These are phyloP conservation scores for Melanotaenia parkinsoni DNA, from an alignment of 2,797 vertebrate species.

Conservation along the genomic window DNA sequence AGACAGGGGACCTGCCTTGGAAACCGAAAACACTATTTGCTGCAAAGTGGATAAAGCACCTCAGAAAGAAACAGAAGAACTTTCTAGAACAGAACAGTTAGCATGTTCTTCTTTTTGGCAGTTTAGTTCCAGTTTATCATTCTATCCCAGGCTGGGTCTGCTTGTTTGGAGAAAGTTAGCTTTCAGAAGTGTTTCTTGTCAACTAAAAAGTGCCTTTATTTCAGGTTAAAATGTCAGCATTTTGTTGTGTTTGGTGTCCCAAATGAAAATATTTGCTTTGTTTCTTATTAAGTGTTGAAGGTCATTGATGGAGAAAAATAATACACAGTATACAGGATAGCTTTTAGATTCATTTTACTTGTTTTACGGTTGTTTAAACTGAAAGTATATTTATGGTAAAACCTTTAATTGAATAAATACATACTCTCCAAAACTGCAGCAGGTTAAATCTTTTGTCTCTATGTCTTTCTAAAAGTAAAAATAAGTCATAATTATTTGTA, in stretches of 20 bases:
- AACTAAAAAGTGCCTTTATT: neutral
- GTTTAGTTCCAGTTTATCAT: neutral
- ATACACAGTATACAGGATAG: too few species aligned
- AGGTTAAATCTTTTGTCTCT: neutral
- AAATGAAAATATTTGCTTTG: too few species aligned
- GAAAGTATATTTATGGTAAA: neutral
- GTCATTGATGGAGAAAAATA: too few species aligned
- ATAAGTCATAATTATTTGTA: too few species aligned
- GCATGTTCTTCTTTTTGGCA: neutral
- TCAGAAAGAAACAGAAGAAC: conserved; percentile 4
- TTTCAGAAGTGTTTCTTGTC: neutral
- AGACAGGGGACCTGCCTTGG: conserved; percentile 22
- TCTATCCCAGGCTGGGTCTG: neutral
- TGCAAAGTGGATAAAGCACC: conserved; percentile 12
- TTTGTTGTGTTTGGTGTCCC: too few species aligned
- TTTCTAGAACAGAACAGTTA: neutral
- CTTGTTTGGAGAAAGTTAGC: too few species aligned
- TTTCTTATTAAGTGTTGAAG: too few species aligned
- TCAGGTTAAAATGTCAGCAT: too few species aligned
- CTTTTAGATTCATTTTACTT: too few species aligned
- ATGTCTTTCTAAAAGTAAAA: too few species aligned
- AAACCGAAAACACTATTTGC: conserved; percentile 28
- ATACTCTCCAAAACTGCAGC: neutral
- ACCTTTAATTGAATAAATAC: neutral
- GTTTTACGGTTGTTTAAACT: too few species aligned